phyloP scores from a whole-genome alignment of 2,888 invertebrate species.

The Actias luna region DNA sequence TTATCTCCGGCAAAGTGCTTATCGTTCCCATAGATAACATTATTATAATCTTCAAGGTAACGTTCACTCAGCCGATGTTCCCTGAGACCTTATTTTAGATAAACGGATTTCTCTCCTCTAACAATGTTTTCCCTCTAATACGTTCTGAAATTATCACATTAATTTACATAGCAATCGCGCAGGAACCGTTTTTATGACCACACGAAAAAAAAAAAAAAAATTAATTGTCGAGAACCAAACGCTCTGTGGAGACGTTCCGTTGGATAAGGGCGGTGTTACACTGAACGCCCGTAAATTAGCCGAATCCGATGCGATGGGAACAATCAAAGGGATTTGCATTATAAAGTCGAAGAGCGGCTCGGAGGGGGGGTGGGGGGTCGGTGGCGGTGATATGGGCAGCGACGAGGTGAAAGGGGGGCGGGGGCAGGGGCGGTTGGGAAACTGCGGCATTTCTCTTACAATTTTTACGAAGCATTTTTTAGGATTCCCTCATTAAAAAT shows the following conservation, averaged over 20 bases:
- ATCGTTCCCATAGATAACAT: not conserved
- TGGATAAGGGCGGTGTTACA: constrained; percentile 24
- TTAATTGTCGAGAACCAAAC: not conserved
- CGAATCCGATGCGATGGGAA: constrained; percentile 47
- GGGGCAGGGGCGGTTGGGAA: constrained; percentile 13
- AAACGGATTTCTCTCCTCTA: not conserved
- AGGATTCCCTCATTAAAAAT: constrained; percentile 10
- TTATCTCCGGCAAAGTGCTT: no score
- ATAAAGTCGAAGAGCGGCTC: constrained; percentile 37
- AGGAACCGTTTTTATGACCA: not conserved
- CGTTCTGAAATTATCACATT: not conserved
- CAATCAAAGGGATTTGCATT: constrained; percentile 57
- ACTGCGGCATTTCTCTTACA: constrained; percentile 17
- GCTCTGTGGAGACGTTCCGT: not conserved
- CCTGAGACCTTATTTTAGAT: not conserved
- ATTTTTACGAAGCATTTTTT: constrained; percentile 18
- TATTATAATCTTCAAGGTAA: not conserved
- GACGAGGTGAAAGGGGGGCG: no score
- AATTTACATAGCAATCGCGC: constrained; percentile 3
- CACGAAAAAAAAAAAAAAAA: no score
- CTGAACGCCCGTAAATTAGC: constrained; percentile 44
- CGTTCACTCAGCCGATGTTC: not conserved
- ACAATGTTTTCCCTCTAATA: not conserved
- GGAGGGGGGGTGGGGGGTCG: not conserved
- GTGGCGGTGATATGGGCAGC: not conserved